Base-by-base conservation (phyloP, 2,888 invertebrate species). In the Lobophora halterata region DNA sequence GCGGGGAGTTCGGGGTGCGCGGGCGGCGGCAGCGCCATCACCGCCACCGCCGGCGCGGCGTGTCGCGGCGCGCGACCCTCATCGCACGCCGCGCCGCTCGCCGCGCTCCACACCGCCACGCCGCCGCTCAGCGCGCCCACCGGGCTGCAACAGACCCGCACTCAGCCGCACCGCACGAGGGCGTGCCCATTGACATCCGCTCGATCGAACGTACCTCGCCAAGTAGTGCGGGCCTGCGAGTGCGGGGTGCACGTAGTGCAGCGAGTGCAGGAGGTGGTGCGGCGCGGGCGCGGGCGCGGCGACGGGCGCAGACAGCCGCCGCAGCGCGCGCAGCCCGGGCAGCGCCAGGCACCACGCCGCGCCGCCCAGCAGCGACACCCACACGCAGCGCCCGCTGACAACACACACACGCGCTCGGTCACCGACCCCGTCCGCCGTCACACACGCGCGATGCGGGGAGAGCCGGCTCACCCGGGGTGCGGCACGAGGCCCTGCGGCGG, bases 381-480 rank as follows among this genome's bases (percentile, higher is more conserved):
- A 79, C 52, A 71, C 51, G 50, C 69, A 65, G 1, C 65, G 59
- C 3, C 60, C 68, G 30, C 79, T 79, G 62, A n/a, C 1, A 30
- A 48, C 35, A 34, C 11, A 5, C 2, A 7, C 7, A 25, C 6
- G 17, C 3, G 10, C 7, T n/a, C 2, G 8, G 8, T 2, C 7
- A 2, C 8, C 8, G 14, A 11, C 3, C 3, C 3, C 6, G 14
- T 6, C 3, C 17, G 18, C 6, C 12, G 3, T 5, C n/a, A n/a
- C n/a, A n/a, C n/a, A n/a, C n/a, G n/a, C n/a, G n/a, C 11, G 10
- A 4, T 10, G 4, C 7, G 3, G 10, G 5, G 2, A 2, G 5
- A n/a, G 6, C 8, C n/a, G 1, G 6, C 42, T 47, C 31, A 72
- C 74, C 60, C 55, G n/a, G 55, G 52, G 29, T 65, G 64, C 2